Percentiles rank a stretch among this genome's conserved stretches.
phyloP scores from a whole-genome alignment of 2,888 invertebrate species.

The Eurois occulta region DNA sequence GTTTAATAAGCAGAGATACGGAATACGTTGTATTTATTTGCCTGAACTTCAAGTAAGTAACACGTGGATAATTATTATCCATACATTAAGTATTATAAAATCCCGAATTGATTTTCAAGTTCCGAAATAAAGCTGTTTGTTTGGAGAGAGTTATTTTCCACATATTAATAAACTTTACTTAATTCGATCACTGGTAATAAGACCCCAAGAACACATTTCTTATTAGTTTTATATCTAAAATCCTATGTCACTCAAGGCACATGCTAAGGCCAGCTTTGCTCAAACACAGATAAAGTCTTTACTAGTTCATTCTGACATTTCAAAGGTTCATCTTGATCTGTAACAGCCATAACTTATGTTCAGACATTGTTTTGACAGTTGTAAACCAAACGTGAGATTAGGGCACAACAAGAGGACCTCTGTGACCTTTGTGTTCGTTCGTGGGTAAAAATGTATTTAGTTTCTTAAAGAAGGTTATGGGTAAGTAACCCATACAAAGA shows the following conservation, averaged over 20 bases:
- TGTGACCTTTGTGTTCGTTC: background rate
- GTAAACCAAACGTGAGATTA: conserved; percentile 16
- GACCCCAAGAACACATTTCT: background rate
- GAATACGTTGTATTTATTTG: background rate
- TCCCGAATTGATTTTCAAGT: background rate
- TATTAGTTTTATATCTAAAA: background rate
- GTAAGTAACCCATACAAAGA: background rate
- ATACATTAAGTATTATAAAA: too few species aligned
- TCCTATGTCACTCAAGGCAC: conserved; percentile 5
- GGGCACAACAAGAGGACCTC: background rate
- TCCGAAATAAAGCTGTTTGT: background rate
- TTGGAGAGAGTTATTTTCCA: background rate
- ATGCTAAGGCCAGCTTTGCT: conserved; percentile 31
- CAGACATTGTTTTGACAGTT: conserved; percentile 27
- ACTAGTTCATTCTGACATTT: conserved; percentile 27
- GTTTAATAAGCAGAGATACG: background rate
- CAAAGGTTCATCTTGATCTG: conserved; percentile 48
- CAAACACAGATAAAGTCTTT: conserved; percentile 21
- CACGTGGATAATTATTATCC: background rate
- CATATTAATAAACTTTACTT: background rate
- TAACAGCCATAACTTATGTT: conserved; percentile 36
- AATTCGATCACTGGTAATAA: background rate
- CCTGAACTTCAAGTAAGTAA: background rate
- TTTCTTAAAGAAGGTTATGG: background rate
- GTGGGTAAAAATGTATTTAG: background rate